Conservation (phyloP, 30 jellyfish, hydroid and myxozoan species). For the Cassiopea xamachana region DNA sequence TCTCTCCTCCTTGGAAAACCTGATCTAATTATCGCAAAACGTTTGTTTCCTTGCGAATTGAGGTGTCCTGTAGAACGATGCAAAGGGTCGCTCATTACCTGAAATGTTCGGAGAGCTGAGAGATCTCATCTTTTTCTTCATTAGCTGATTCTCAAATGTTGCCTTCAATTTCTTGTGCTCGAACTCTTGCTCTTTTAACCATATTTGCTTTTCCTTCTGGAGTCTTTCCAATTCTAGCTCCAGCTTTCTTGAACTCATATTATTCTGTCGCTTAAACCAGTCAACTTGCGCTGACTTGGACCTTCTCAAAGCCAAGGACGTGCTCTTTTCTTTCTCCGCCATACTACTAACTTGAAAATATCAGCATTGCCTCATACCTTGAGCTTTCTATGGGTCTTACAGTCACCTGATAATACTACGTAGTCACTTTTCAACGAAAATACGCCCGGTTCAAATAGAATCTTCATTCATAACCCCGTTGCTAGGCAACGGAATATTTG, state of each 20-base stretch:
- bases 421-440: too few relatives aligned
- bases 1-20: background rate
- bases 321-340: background rate
- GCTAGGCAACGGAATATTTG: too few relatives aligned
- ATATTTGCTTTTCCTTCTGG: slow-evolving; percentile 15
- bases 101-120: background rate
- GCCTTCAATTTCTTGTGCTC: slow-evolving; percentile 4
- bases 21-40: background rate
- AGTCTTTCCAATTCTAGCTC: slow-evolving; percentile 13
- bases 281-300: slow-evolving; percentile 1
- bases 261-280: slow-evolving; percentile 18
- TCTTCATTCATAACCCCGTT: too few relatives aligned
- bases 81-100: background rate
- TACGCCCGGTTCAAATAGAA: too few relatives aligned
- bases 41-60: background rate
- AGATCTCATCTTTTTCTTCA: background rate
- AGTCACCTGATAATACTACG: too few relatives aligned
- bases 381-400: too few relatives aligned
- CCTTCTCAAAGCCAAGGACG: background rate
- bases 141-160: background rate
- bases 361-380: background rate
- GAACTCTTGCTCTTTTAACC: slow-evolving; percentile 24
- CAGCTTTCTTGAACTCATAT: background rate
- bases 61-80: background rate
- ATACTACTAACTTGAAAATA: background rate